A percentile compares a stretch with the other conserved stretches of the same genome.
Conservation (phyloP, 2,113 vertebrate genomes). For the Zapornia atra region DNA sequence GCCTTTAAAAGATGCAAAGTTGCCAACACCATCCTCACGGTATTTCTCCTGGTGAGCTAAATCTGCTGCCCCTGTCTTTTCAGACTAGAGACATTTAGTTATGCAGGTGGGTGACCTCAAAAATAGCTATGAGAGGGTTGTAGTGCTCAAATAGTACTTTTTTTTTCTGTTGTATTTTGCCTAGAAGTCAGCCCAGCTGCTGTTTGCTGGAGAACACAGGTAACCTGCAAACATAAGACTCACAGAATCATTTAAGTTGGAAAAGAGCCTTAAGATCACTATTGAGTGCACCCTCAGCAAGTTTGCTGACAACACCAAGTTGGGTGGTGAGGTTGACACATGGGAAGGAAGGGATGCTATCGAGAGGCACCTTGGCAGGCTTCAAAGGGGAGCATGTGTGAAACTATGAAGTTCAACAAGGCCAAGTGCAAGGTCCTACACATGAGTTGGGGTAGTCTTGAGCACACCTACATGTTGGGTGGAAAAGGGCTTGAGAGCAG, state of each 20-base stretch:
- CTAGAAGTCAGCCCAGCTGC: not conserved
- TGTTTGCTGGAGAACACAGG: not conserved
- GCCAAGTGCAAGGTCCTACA: no score
- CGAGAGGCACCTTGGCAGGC: no score
- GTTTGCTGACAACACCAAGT: no score
- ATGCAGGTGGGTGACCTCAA: not conserved
- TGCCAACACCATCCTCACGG: rapidly evolving
- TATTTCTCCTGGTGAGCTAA: not conserved
- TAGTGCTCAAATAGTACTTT: not conserved
- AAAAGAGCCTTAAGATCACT: not conserved
- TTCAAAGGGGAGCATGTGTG: no score
- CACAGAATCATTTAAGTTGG: not conserved
- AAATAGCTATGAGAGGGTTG: not conserved
- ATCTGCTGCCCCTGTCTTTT: not conserved
- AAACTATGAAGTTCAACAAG: no score
- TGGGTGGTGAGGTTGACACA: no score
- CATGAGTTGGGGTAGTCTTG: no score
- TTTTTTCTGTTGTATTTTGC: not conserved
- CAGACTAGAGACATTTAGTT: not conserved
- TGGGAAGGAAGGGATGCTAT: no score
- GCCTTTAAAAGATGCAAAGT: not conserved
- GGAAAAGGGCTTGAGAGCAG: no score
- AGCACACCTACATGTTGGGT: no score
- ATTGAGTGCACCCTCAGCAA: no score
- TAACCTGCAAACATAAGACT: not conserved